Conservation (phyloP, 2,888 invertebrate genomes). For the Pachymerium ferrugineum region DNA sequence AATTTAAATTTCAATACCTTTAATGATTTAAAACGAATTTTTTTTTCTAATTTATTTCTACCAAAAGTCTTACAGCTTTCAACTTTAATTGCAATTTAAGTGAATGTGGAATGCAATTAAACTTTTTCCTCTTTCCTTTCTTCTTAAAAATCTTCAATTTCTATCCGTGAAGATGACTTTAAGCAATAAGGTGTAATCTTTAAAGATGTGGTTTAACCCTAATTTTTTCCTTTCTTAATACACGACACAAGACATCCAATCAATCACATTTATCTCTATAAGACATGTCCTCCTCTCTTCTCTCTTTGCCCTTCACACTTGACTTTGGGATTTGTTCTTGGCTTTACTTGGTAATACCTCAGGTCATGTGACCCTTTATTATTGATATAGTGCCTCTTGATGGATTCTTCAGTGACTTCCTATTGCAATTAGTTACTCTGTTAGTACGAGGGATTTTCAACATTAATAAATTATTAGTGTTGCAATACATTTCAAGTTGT, state of each 20-base stretch:
- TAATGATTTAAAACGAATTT: not conserved
- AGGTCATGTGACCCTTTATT: not conserved
- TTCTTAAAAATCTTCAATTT: no score
- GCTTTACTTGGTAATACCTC: not conserved
- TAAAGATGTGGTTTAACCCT: not conserved
- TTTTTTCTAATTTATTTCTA: not conserved
- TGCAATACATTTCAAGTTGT: no score
- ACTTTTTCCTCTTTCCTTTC: no score
- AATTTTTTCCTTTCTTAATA: not conserved
- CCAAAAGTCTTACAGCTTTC: not conserved
- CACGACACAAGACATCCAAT: not conserved
- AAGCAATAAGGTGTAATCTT: not conserved
- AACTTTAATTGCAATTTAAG: not conserved
- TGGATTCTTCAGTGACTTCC: not conserved
- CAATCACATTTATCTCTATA: not conserved
- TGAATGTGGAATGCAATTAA: not conserved
- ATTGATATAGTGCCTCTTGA: not conserved
- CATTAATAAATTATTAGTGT: no score
- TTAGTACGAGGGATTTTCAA: not conserved
- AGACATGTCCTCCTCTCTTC: not conserved
- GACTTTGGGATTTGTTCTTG: not conserved
- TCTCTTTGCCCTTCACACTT: not conserved
- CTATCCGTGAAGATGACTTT: not conserved
- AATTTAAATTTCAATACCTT: not conserved
- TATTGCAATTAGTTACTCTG: not conserved